Conservation (phyloP, 2,797 vertebrate genomes). For the Melanotaenia maccullochi region DNA sequence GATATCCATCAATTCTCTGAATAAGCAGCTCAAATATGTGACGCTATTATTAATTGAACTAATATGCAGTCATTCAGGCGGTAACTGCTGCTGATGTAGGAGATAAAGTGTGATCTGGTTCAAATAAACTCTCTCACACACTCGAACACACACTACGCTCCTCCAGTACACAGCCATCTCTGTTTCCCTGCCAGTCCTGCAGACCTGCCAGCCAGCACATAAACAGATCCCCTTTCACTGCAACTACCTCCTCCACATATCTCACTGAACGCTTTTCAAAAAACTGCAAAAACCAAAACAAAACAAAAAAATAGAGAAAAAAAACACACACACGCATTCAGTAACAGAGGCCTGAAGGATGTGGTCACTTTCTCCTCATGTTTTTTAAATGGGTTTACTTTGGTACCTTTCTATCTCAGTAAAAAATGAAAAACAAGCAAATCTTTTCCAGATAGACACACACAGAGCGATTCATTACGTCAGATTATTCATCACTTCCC, state of each 20-base stretch:
- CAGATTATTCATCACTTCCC: conserved; percentile 10
- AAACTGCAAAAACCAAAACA: conserved; percentile 7
- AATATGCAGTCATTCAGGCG: not conserved
- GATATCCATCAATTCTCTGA: not conserved
- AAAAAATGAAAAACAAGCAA: not conserved
- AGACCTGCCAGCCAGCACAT: conserved; percentile 44
- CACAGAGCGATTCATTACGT: not conserved
- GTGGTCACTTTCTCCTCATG: not conserved
- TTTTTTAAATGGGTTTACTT: not conserved
- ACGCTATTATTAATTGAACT: not conserved
- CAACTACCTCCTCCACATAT: conserved; percentile 23
- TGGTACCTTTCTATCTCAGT: not conserved
- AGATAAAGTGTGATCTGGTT: not conserved
- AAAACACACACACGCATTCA: not conserved
- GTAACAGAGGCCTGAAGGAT: conserved; percentile 16
- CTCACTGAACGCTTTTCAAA: conserved; percentile 52
- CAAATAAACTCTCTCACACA: not conserved
- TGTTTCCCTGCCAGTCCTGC: conserved; percentile 49
- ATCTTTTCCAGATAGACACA: not conserved
- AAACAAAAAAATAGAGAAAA: not conserved
- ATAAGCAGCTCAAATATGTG: not conserved
- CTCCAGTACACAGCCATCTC: conserved; percentile 57
- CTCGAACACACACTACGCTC: conserved; percentile 2
- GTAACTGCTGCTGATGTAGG: not conserved
- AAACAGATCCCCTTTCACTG: conserved; percentile 67